Percentiles rank a stretch among this genome's conserved stretches.
Conservation (phyloP, 2,888 invertebrate species). For the Drosophila meridiana region DNA sequence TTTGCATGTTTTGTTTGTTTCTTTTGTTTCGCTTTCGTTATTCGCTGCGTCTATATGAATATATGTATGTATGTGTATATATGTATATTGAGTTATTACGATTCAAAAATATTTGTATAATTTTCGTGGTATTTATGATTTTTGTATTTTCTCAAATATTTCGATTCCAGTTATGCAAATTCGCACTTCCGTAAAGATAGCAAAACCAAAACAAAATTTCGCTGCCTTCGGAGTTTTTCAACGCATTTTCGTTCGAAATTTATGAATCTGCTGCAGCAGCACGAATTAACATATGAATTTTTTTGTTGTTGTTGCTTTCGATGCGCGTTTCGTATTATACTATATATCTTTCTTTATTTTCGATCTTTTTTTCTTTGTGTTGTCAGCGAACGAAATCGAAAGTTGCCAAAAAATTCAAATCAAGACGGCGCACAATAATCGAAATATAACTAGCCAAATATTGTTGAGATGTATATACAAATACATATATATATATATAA, state of each 20-base stretch:
- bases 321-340: conserved; percentile 38
- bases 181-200: conserved; percentile 52
- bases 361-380: not conserved
- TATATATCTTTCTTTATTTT: not conserved
- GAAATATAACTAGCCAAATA: conserved; percentile 20
- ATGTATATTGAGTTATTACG: not conserved
- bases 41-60: conserved; percentile 9
- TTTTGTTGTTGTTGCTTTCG: not conserved
- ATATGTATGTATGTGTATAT: not conserved
- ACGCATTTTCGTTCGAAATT: conserved; percentile 59
- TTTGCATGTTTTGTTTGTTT: conserved; percentile 71
- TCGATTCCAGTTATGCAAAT: conserved; percentile 59
- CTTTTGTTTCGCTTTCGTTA: conserved; percentile 3
- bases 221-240: conserved; percentile 47
- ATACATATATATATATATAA: not conserved
- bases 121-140: conserved; percentile 28
- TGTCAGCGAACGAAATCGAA: conserved; percentile 76
- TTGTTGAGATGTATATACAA: not conserved
- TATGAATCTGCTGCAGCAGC: conserved; percentile 42
- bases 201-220: conserved; percentile 48
- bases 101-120: conserved; percentile 28
- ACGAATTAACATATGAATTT: conserved; percentile 59
- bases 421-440: conserved; percentile 13
- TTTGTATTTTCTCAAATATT: conserved; percentile 15
- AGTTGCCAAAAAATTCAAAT: conserved; percentile 69